Base-by-base conservation (phyloP, 2,113 vertebrate species). In the Verasper variegatus region DNA sequence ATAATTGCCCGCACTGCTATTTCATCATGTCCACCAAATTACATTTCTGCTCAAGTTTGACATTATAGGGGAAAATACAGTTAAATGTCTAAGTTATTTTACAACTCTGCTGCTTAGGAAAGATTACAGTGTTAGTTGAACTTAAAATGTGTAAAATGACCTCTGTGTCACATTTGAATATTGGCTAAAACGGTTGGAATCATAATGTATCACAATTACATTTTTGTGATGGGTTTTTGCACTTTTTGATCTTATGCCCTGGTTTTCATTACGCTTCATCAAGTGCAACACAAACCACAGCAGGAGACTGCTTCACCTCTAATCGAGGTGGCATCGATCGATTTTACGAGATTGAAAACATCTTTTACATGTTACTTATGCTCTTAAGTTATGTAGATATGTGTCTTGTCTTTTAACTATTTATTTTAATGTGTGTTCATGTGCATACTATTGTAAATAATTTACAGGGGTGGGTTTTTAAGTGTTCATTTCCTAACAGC, bases 401-500 rank as follows among this genome's bases (percentile, higher is more conserved):
- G 69, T 89, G 73, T 77, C 74, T 80, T 86, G 76, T 87, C 71
- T 86, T 80, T 93, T 31, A 74, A 83, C 82, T 98, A 99, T 99
- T 99, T 99, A 99, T 98, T 98, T 95, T 82, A 89, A 90, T 94
- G 93, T 93, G 91, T 94, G 94, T 95, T 95, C 89, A 94, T 93
- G 82, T 95, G 94, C 93, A 96, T 95, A 85, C 62, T 82, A 88
- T 77, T 94, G 89, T 92, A 93, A 91, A 93, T 93, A 89, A 84
- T 47, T 45, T 5, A 60, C 75, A 61, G 61, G 49, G 68, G 51
- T 83, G 69, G 76, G 76, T 76, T 83, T 78, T 75, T 51, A 51
- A 70, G 60, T 78, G 60, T 82, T 83, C 15, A 40, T 78, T 71
- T 74, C 31, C 31, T 31, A 31, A 45, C 20, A n/a, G 49, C 40